A percentile compares a stretch with the other conserved stretches of the same genome.
phyloP scores from a whole-genome alignment of 2,113 vertebrate species.

The Ptilonorhynchus violaceus region DNA sequence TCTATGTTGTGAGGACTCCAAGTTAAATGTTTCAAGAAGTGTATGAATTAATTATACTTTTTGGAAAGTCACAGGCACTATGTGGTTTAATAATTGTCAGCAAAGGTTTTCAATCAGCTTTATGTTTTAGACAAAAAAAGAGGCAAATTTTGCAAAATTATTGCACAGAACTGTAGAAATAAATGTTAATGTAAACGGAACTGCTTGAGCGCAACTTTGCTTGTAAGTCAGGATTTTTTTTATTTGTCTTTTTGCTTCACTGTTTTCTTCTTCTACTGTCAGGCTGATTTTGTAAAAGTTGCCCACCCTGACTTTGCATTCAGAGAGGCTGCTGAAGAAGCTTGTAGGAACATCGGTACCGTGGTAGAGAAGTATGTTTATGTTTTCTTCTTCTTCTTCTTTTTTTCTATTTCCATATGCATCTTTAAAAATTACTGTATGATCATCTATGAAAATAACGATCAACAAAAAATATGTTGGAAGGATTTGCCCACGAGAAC shows the following conservation, averaged over 20 bases:
- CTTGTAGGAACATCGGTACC: conserved; percentile 89
- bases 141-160: neutral
- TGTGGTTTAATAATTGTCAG: neutral
- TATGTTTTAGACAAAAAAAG: neutral
- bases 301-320: conserved; percentile 89
- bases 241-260: neutral
- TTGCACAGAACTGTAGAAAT: neutral
- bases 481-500: neutral
- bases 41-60: neutral
- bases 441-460: neutral
- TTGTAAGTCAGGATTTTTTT: neutral
- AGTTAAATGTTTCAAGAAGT: neutral
- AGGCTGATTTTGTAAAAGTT: conserved; percentile 97
- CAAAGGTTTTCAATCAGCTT: neutral
- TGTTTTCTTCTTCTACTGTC: neutral
- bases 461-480: neutral
- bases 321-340: conserved; percentile 90
- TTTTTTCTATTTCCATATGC: neutral
- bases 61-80: neutral
- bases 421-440: neutral
- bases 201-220: neutral
- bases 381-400: neutral
- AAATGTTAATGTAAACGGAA: neutral
- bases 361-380: conserved; percentile 88
- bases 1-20: neutral